These are phyloP conservation scores for Lampris incognitus DNA, from an alignment of 2,113 vertebrate genomes.

Conservation along the genomic window DNA sequence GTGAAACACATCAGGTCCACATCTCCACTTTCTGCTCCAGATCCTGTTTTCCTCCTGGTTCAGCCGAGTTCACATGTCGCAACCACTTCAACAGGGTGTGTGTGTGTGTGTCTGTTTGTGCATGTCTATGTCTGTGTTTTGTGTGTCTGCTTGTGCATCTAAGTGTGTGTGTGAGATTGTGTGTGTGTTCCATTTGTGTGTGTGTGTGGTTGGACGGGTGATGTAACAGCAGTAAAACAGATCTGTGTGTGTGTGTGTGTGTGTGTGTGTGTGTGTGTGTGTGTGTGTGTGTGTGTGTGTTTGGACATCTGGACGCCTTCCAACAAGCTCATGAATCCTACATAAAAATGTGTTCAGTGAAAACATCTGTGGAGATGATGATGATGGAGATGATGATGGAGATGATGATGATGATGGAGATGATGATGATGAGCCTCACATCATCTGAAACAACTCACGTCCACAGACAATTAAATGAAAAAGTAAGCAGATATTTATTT, in stretches of 20 bases:
- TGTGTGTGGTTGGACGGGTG: constrained; percentile 59
- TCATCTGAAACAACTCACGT: constrained; percentile 7
- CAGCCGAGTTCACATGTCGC: constrained; percentile 65
- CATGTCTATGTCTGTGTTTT: constrained; percentile 24
- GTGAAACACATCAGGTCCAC: too few species aligned
- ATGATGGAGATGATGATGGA: not conserved
- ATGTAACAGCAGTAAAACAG: constrained; percentile 74
- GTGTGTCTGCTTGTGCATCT: too few species aligned
- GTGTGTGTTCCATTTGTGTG: constrained; percentile 64
- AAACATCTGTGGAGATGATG: not conserved
- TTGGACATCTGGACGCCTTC: constrained; percentile 24
- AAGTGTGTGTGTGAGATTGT: constrained; percentile 46
- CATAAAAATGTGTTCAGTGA: constrained; percentile 17
- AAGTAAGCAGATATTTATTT: constrained; percentile 50
- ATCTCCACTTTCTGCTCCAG: too few species aligned
- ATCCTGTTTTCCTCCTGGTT: constrained; percentile 26
- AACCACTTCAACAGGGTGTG: constrained; percentile 63
- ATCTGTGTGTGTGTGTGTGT: constrained; percentile 53
- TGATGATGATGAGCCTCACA: not conserved
- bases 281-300: constrained; percentile 41
- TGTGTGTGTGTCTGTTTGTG: constrained; percentile 74
- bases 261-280: constrained; percentile 49
- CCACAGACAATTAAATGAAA: constrained; percentile 49
- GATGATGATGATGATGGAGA: too few species aligned
- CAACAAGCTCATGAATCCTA: constrained; percentile 15